Conservation (phyloP, 1,140 invertebrate species). For the Lasaia peninsularis region DNA sequence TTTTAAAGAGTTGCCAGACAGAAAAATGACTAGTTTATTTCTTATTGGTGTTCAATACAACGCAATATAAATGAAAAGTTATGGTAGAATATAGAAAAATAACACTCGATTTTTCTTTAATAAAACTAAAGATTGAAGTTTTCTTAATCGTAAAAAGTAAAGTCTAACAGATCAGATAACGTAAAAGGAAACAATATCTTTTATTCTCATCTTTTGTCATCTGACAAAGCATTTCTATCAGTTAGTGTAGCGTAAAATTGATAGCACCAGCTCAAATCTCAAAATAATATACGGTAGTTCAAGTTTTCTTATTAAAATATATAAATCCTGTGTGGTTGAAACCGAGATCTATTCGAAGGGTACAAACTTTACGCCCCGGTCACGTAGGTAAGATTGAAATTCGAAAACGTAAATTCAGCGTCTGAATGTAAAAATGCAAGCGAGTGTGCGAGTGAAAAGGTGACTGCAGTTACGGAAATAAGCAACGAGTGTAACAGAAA, state of each 20-base stretch:
- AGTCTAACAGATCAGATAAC: neutral
- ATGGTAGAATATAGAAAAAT: too few species aligned
- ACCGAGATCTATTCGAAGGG: slow-evolving; percentile 40
- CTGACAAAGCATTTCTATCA: neutral
- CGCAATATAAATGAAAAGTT: too few species aligned
- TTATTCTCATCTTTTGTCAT: neutral
- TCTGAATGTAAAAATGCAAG: slow-evolving; percentile 61
- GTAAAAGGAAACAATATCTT: neutral
- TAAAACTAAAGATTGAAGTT: too few species aligned
- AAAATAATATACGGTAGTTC: neutral
- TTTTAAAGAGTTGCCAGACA: too few species aligned
- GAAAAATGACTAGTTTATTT: too few species aligned
- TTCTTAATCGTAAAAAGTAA: too few species aligned
- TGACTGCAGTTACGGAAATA: slow-evolving; percentile 34
- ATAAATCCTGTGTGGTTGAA: slow-evolving; percentile 32
- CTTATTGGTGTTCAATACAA: too few species aligned
- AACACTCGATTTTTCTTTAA: too few species aligned
- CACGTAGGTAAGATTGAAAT: slow-evolving; percentile 59
- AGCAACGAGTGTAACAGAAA: slow-evolving; percentile 17
- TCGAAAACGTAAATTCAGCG: slow-evolving; percentile 60
- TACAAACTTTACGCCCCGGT: slow-evolving; percentile 45
- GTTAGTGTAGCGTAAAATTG: slow-evolving; percentile 1
- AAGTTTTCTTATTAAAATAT: slow-evolving; percentile 15
- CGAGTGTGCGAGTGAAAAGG: slow-evolving; percentile 41
- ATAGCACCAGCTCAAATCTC: neutral